Evolutionary conservation across 2,888 invertebrate species (phyloP), one percentile per base, ranked within the genome.

Genomic region (Elgonia sp.): DNA sequence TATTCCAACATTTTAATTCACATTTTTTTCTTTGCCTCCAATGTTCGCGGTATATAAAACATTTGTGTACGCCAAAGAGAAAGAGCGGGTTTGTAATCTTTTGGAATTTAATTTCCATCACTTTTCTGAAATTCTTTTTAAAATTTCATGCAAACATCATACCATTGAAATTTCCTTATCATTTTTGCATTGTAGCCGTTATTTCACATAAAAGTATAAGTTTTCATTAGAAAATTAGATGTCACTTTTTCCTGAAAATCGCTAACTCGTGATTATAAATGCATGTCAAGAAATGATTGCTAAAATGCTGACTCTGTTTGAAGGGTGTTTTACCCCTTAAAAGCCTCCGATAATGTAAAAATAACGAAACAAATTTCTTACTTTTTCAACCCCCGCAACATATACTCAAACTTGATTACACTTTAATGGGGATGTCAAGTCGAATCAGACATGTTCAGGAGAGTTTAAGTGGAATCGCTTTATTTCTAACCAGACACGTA

Each of bases 311-410:
- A 46, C 12, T 29, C 5, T 14, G 3, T 46, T 46, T 46, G 14
- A 46, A 46, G 3, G 46, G 46, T 14, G 46, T 46, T 46, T 46
- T 46, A 46, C 46, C 46, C 5, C 46, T 46, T 46, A 46, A 46
- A 46, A 46, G 46, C 46, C 7, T 46, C 14, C 46, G 14, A 46
- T 46, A 46, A 46, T 46, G 46, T 14, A 46, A 46, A 46, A 46
- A 46, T 46, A 46, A 46, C 46, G 46, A 46, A 46, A 46, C 46
- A 46, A 46, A 46, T 46, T 46, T 46, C 46, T 46, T 46, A 46
- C 12, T 46, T 46, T 14, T 46, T 29, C 29, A 29, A 29, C 29
- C 46, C 46, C 46, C 46, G 14, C 46, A 46, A 46, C 46, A 46
- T 46, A 46, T 46, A 46, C 46, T 46, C 46, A 14, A 46, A 46